Conservation (phyloP, 2,888 invertebrate species). For the Perithous albicinctus region DNA sequence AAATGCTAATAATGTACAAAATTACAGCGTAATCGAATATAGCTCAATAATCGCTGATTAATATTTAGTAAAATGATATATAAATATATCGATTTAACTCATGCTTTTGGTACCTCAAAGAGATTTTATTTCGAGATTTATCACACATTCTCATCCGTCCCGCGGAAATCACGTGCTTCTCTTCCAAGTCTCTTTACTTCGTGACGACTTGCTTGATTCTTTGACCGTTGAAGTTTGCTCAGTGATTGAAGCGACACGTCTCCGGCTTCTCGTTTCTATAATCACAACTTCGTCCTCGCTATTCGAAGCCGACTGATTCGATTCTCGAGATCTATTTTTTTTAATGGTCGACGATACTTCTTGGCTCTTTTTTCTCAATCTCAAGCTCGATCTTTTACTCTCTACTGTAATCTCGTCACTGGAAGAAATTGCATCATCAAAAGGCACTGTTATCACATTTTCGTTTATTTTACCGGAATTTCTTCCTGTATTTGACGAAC, state of each 20-base stretch:
- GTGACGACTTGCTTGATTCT: conserved; percentile 22
- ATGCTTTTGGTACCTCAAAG: background rate
- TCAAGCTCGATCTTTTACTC: conserved; percentile 34
- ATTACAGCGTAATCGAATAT: no score
- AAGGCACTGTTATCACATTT: background rate
- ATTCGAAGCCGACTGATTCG: conserved; percentile 7
- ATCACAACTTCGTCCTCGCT: conserved; percentile 35
- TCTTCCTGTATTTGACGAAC: conserved; percentile 1
- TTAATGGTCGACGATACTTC: background rate
- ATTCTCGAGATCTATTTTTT: background rate
- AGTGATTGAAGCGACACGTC: conserved; percentile 11
- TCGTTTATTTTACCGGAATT: background rate
- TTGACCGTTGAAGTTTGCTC: conserved; percentile 15
- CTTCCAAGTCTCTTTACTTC: conserved; percentile 13
- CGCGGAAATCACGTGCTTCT: conserved; percentile 10
- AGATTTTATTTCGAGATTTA: background rate
- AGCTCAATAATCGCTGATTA: no score
- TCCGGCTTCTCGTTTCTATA: conserved; percentile 14
- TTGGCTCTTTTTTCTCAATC: conserved; percentile 52
- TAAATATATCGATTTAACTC: no score
- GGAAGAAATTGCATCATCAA: background rate
- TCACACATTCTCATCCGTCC: background rate
- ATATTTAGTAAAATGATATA: no score
- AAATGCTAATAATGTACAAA: no score
- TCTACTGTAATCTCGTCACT: background rate